These are phyloP conservation scores for Linnaemya vulpina DNA, from an alignment of 2,888 invertebrate species.

Conservation along the genomic window DNA sequence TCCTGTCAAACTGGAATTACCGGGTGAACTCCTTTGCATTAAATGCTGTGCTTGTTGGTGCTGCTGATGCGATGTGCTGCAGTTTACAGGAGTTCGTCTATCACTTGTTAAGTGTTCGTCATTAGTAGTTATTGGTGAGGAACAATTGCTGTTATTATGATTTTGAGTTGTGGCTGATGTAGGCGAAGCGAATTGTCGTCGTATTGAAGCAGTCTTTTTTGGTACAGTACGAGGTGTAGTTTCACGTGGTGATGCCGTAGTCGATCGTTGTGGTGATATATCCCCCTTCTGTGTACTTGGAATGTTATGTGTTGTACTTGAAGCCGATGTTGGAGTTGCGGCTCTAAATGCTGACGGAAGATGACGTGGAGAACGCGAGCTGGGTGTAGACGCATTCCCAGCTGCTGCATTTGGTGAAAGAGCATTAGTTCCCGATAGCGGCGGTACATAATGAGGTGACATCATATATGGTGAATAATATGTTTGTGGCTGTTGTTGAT, in stretches of 20 bases:
- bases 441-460: constrained; percentile 77
- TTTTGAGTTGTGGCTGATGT: constrained; percentile 72
- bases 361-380: constrained; percentile 71
- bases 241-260: constrained; percentile 78
- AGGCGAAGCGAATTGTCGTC: constrained; percentile 83
- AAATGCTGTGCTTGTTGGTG: constrained; percentile 75
- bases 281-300: constrained; percentile 75
- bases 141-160: constrained; percentile 73
- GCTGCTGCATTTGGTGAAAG: constrained; percentile 72
- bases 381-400: constrained; percentile 43
- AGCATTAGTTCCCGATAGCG: constrained; percentile 66
- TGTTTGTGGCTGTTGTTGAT: constrained; percentile 76
- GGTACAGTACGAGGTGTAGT: constrained; percentile 82
- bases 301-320: constrained; percentile 75
- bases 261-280: constrained; percentile 78
- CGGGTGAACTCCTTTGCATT: constrained; percentile 79
- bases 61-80: constrained; percentile 73
- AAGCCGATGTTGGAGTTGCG: constrained; percentile 68
- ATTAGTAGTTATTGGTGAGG: constrained; percentile 76
- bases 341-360: constrained; percentile 72
- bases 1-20: constrained; percentile 71
- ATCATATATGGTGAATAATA: constrained; percentile 80
- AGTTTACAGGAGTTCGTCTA: constrained; percentile 68
- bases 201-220: constrained; percentile 83
- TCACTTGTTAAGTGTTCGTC: constrained; percentile 70